phyloP scores from a whole-genome alignment of 2,797 vertebrate genomes.

The Corythornis leucogaster region DNA sequence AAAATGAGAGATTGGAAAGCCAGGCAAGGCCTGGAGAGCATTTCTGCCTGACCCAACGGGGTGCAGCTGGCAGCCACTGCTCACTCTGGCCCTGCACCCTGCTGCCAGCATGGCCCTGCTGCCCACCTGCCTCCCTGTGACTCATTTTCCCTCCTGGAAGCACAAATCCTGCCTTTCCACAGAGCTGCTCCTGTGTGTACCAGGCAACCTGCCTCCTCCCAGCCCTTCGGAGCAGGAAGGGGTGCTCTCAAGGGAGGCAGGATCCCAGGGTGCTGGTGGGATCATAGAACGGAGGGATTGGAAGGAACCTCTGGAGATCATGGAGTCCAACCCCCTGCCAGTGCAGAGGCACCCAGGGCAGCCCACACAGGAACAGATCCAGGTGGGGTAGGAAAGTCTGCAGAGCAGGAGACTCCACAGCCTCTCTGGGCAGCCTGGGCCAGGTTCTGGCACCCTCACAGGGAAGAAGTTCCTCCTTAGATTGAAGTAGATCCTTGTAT shows the following conservation, averaged over 20 bases:
- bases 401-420: no score
- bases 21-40: constrained; percentile 29
- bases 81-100: neutral
- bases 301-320: no score
- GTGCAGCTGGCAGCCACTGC: constrained; percentile 9
- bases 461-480: no score
- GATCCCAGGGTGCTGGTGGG: neutral
- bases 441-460: no score
- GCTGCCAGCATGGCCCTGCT: neutral
- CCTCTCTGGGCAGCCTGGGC: no score
- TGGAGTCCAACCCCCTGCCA: no score
- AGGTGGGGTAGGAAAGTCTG: no score
- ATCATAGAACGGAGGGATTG: neutral
- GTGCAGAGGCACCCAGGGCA: no score
- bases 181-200: neutral
- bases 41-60: constrained; percentile 30
- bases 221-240: neutral
- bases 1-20: constrained; percentile 61
- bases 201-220: neutral
- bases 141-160: constrained; percentile 31
- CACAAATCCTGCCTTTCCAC: constrained; percentile 12
- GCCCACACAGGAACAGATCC: no score
- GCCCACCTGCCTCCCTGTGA: neutral
- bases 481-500: no score
- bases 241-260: rapidly evolving